Percentiles rank a stretch among this genome's conserved stretches.
Conservation (phyloP, 2,888 invertebrate genomes). For the Lasius platythorax region DNA sequence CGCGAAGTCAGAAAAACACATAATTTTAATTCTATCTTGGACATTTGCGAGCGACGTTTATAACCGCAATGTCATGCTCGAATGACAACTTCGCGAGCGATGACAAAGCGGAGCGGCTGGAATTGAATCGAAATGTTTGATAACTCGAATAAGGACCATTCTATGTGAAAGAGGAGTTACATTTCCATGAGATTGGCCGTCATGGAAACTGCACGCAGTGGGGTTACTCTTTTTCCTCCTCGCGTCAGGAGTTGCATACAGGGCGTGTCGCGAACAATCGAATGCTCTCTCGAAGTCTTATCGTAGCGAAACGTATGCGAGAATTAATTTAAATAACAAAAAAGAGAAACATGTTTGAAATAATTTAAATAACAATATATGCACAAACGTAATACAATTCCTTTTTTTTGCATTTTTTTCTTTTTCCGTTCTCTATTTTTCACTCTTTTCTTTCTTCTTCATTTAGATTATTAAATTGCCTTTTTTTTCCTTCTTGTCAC, state of each 20-base stretch:
- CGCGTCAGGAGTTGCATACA: slow-evolving; percentile 7
- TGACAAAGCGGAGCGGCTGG: slow-evolving; percentile 16
- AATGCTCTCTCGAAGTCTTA: neutral
- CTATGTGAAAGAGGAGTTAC: slow-evolving; percentile 22
- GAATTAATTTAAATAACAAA: neutral
- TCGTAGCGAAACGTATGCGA: neutral
- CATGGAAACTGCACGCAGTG: slow-evolving; percentile 56
- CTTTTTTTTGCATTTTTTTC: neutral
- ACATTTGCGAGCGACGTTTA: slow-evolving; percentile 29
- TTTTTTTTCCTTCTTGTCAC: neutral
- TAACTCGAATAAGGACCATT: neutral
- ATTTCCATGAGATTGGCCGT: slow-evolving; percentile 56
- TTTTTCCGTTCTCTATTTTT: neutral
- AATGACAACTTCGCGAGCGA: slow-evolving; percentile 40
- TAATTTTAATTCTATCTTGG: slow-evolving; percentile 6
- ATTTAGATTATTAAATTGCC: neutral
- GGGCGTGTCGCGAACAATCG: slow-evolving; percentile 14
- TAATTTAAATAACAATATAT: neutral
- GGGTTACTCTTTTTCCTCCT: slow-evolving; percentile 37
- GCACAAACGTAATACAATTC: neutral
- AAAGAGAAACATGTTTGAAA: neutral
- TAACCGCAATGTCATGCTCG: slow-evolving; percentile 36
- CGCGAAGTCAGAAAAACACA: slow-evolving; percentile 26
- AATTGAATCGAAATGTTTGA: slow-evolving; percentile 39
- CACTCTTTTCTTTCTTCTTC: neutral